These are phyloP conservation scores for Euplexia lucipara DNA, from an alignment of 2,888 invertebrate species.

Conservation along the genomic window DNA sequence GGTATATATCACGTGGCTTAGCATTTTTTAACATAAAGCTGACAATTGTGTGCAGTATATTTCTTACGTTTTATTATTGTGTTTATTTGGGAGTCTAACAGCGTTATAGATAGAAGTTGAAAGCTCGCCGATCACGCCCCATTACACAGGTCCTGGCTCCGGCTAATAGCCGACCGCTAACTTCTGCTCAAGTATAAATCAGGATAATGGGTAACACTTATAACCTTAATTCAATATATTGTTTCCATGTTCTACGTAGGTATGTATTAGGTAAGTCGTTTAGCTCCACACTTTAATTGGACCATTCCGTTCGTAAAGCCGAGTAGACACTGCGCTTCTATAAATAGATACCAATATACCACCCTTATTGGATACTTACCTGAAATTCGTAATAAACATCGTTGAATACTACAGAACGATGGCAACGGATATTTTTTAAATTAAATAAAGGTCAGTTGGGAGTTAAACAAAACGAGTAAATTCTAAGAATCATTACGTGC, in stretches of 20 bases:
- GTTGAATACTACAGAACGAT: not conserved
- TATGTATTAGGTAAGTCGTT: constrained; percentile 34
- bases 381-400: not conserved
- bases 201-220: constrained; percentile 67
- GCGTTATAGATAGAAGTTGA: constrained; percentile 67
- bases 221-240: constrained; percentile 65
- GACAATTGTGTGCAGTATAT: constrained; percentile 45
- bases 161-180: constrained; percentile 72
- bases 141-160: constrained; percentile 72
- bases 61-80: constrained; percentile 51
- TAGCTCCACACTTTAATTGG: constrained; percentile 28
- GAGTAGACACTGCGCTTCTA: not conserved
- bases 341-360: not conserved
- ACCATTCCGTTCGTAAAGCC: constrained; percentile 8
- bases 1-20: constrained; percentile 55
- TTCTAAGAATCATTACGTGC: not conserved
- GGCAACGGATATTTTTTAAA: not conserved
- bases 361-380: not conserved
- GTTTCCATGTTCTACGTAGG: constrained; percentile 40
- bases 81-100: constrained; percentile 46
- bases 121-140: constrained; percentile 69
- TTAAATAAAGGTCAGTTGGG: not conserved
- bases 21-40: constrained; percentile 51
- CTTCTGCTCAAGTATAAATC: constrained; percentile 71
- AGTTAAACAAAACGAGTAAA: not conserved